Base-by-base conservation (phyloP, 2,797 vertebrate genomes). In the Mormyrus hasselquistii region DNA sequence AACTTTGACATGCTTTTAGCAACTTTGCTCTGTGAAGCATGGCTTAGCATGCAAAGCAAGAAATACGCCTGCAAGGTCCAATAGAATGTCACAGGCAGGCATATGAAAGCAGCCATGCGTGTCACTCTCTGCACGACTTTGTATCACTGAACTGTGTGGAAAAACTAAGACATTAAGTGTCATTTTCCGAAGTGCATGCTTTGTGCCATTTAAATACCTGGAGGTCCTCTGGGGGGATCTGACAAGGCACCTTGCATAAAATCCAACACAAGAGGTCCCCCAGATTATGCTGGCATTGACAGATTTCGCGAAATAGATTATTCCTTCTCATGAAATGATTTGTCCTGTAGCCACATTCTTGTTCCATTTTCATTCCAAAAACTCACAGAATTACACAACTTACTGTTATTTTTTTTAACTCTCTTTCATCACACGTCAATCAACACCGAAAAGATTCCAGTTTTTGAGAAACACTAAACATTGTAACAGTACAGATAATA, bases 221-320 rank as follows among this genome's bases (percentile, higher is more conserved):
- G 65, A 87, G 86, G 47, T 89, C 2, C 76, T 89, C 73, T 79
- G 62, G 22, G 50, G 69, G 69, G 16, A 76, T 76, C 69, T 76
- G 34, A 38, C 12, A 73, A 16, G 65, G 62, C 22, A 65, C 9
- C 62, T 65, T 65, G 25, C 62, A 65, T 25, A n/a, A 65, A 65
- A 65, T 65, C 25, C 9, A 65, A 29, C 22, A 25, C 2, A 25
- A 65, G 59, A 65, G 59, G 65, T 69, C 10, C 65, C 29, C 65
- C 65, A 69, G 69, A 73, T 73, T 73, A 73, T 76, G 69, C 34
- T 38, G 34, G 14, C 14, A 73, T 7, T 41, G 69, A 41, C 12
- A 76, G 14, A 76, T 76, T 76, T 76, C 14, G 0, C 5, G 0
- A 76, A 76, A 38, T 14, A 34, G 25, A 69, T 38, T 38, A 73